Base-by-base conservation (phyloP, 2,888 invertebrate species). In the Calameuta idolon region DNA sequence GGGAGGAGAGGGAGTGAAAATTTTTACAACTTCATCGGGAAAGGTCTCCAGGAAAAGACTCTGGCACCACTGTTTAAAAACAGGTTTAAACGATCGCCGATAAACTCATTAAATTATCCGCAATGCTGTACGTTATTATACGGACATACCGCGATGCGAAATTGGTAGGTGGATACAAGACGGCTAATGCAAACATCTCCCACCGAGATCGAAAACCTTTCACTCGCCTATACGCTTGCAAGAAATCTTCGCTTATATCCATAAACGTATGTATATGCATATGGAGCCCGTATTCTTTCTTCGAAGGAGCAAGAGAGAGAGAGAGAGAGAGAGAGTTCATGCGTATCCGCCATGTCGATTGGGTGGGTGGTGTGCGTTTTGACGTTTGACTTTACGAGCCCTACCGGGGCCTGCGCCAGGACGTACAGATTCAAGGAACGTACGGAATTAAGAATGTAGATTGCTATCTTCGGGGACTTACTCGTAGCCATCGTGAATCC, bases 21-120 rank as follows among this genome's bases (percentile, higher is more conserved):
- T 3, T 37, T 37, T 4, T 15, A 1, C 0, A 12, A 55, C 23
- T 9, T 23, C 55, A 0, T 40, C 23, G 40, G 15, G 12, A 40
- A 40, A 40, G 15, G 3, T 40, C 9, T 9, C 2, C 9, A 55
- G 23, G 23, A 55, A 55, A 23, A 23, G 23, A 15, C 9, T 9
- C 15, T 5, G 2, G 55, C 55, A 15, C 55, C 71, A 9, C 31
- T 31, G 2, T 23, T 12, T 71, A 33, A 71, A 34, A 34, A 35
- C 85, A 83, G 85, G 85, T 83, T 84, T 82, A 80, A 81, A 82
- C 78, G 85, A 85, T 84, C 84, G 80, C 34, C 82, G 85, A 86
- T 86, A 85, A 86, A 86, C 83, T 85, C 83, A 84, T 86, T 84
- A 85, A 86, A 83, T 85, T 85, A 85, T 84, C 83, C 81, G 80